These are phyloP conservation scores for Sebastiscus albofasciatus DNA, from an alignment of 2,797 vertebrate genomes.

Conservation along the genomic window DNA sequence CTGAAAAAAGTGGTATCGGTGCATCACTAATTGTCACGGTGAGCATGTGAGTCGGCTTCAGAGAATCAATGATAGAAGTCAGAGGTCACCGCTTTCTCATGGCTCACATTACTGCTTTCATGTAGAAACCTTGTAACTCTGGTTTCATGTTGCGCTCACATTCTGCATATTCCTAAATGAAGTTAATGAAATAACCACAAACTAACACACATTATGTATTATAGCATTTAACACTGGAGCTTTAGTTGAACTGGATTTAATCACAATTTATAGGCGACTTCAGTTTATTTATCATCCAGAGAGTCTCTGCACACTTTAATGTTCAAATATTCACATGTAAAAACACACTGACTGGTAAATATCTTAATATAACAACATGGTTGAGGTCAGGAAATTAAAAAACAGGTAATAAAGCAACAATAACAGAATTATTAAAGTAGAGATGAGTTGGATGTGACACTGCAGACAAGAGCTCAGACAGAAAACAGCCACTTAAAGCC, in stretches of 20 bases:
- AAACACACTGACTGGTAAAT: background rate
- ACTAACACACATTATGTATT: background rate
- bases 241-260: background rate
- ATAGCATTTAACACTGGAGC: background rate
- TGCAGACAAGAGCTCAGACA: background rate
- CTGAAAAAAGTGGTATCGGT: too few relatives aligned
- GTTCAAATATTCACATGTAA: background rate
- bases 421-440: background rate
- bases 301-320: background rate
- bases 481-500: too few relatives aligned
- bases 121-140: background rate
- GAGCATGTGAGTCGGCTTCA: background rate
- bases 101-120: background rate
- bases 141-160: background rate
- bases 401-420: too few relatives aligned
- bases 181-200: background rate
- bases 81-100: background rate
- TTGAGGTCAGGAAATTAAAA: too few relatives aligned
- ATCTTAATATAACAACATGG: background rate
- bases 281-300: too few relatives aligned
- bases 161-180: background rate
- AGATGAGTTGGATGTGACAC: background rate
- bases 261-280: background rate
- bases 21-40: too few relatives aligned
- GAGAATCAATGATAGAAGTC: slow-evolving; percentile 8